These are phyloP conservation scores for Scrobipalpa atriplicella DNA, from an alignment of 2,888 invertebrate species.

Conservation along the genomic window DNA sequence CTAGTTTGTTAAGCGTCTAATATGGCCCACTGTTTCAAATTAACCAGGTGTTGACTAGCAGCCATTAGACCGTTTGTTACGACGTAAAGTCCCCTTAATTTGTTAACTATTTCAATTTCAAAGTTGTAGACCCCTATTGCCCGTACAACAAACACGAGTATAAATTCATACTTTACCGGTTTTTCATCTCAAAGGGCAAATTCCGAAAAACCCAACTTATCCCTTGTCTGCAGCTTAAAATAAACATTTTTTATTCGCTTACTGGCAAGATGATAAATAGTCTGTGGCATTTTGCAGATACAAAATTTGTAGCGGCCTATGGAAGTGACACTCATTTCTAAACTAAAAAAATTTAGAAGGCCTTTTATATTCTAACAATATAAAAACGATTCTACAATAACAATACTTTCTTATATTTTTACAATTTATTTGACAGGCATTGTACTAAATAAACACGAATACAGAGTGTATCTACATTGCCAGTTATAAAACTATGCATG, in stretches of 20 bases:
- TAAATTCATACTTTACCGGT: conserved; percentile 25
- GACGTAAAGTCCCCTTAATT: conserved; percentile 2
- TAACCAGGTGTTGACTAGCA: conserved; percentile 26
- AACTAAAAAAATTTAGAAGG: not conserved
- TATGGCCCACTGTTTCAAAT: conserved; percentile 12
- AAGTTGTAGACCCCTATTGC: conserved; percentile 21
- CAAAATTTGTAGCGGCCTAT: not conserved
- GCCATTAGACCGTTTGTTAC: not conserved
- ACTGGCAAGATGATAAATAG: conserved; percentile 28
- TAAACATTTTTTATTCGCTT: conserved; percentile 30
- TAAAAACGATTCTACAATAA: not conserved
- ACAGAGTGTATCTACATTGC: not conserved
- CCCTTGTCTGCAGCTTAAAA: conserved; percentile 28
- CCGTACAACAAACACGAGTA: conserved; percentile 8
- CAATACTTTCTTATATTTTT: not conserved
- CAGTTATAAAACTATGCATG: not conserved
- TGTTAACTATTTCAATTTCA: conserved; percentile 29
- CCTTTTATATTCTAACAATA: not conserved
- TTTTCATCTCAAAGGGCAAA: conserved; percentile 25
- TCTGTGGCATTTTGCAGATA: conserved; percentile 6
- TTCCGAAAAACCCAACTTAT: conserved; percentile 22
- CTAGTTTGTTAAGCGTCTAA: not conserved
- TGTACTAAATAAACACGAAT: not conserved
- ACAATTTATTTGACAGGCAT: not conserved
- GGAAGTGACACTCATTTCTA: not conserved